Percentiles rank a stretch among this genome's conserved stretches.
phyloP scores from a whole-genome alignment of 23 tunicate genomes.

The Ascidia mentula region DNA sequence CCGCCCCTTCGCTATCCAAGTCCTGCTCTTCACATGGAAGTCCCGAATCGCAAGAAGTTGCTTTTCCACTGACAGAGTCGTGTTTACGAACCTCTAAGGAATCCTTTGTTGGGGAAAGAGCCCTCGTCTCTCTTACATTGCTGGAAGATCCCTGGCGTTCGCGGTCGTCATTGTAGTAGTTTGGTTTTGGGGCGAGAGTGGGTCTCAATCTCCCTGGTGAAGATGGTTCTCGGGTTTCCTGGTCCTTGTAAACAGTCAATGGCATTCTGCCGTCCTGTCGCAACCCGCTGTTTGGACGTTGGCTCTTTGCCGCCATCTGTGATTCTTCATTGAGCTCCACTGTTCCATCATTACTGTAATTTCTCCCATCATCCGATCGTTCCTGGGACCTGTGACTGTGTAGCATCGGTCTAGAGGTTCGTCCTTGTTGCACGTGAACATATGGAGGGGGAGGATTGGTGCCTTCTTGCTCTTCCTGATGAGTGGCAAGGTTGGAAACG shows the following conservation, averaged over 20 bases:
- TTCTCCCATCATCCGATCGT: neutral
- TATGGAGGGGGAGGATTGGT: conserved; percentile 25
- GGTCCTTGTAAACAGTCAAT: conserved; percentile 40
- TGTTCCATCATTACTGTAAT: conserved; percentile 4
- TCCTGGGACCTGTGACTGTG: conserved; percentile 1
- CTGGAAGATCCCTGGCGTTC: neutral
- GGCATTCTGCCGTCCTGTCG: conserved; percentile 35
- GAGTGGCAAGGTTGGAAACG: conserved; percentile 34
- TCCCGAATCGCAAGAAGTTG: conserved; percentile 83
- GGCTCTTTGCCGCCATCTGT: neutral
- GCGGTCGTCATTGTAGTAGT: conserved; percentile 13
- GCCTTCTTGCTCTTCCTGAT: conserved; percentile 40
- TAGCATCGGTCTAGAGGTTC: conserved; percentile 6
- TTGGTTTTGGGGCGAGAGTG: conserved; percentile 44
- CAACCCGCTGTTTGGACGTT: conserved; percentile 49
- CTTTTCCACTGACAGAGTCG: conserved; percentile 48
- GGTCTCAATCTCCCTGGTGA: conserved; percentile 22
- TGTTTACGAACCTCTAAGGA: conserved; percentile 8
- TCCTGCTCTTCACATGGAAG: conserved; percentile 65
- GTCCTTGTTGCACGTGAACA: conserved; percentile 7
- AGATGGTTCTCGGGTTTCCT: conserved; percentile 12
- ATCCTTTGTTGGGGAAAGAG: conserved; percentile 3
- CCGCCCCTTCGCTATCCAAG: conserved; percentile 31
- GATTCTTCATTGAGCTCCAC: conserved; percentile 10
- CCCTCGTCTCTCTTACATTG: neutral